These are phyloP conservation scores for Epizoanthus fatuus DNA, from an alignment of 92 coral and sea anemone species.

Conservation along the genomic window DNA sequence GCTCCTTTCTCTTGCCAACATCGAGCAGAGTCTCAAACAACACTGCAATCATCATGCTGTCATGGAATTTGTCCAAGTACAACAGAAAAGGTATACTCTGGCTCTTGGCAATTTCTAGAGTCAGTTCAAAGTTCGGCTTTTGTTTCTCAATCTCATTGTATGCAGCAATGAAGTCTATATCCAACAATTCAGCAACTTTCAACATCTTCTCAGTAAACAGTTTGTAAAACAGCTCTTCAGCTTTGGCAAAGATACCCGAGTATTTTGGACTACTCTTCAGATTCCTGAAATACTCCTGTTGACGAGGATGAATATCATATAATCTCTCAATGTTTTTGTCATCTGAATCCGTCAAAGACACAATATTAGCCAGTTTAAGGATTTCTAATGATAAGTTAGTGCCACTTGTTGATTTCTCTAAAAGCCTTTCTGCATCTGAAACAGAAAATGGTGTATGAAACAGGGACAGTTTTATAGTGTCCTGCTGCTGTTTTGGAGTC, in stretches of 20 bases:
- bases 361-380: conserved; percentile 46
- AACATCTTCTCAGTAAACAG: conserved; percentile 65
- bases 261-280: conserved; percentile 30
- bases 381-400: conserved; percentile 63
- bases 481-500: conserved; percentile 55
- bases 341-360: conserved; percentile 32
- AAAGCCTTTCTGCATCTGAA: conserved; percentile 65
- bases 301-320: conserved; percentile 79
- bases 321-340: conserved; percentile 32
- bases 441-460: conserved; percentile 72
- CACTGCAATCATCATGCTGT: conserved; percentile 52
- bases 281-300: conserved; percentile 59
- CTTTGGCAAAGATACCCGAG: too few species aligned
- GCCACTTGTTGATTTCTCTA: conserved; percentile 30
- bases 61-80: conserved; percentile 58
- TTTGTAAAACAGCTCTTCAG: too few species aligned
- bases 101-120: conserved; percentile 16
- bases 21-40: conserved; percentile 70
- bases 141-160: too few species aligned
- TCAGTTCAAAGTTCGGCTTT: too few species aligned
- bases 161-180: too few species aligned
- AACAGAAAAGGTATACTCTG: conserved; percentile 50
- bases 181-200: conserved; percentile 54
- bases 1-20: conserved; percentile 36
- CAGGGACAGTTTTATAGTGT: conserved; percentile 73